Base-by-base conservation (phyloP, 2,113 vertebrate species). In the Scartelaos histophorus region DNA sequence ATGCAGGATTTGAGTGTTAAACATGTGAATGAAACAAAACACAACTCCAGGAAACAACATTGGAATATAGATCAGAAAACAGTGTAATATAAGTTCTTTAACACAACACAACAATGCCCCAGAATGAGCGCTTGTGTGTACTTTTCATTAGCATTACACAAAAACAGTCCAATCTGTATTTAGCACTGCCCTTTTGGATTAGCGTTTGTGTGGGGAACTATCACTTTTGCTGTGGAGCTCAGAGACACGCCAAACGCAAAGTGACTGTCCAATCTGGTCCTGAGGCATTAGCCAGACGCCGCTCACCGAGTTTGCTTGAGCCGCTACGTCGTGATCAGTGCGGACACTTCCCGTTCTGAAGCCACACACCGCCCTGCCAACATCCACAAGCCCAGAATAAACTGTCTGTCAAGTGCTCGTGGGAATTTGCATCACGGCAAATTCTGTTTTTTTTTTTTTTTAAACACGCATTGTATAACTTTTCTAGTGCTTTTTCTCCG, bases 181-280 rank as follows among this genome's bases (percentile, higher is more conserved):
- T 75, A 83, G 82, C 75, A 21, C 81, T 73, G 69, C 70, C 75
- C 70, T 75, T 71, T 76, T 2, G 46, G 17, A 86, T 88, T 84
- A 84, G 69, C 76, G 60, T 69, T 65, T 12, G 17, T 5, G 47
- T 82, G 79, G 77, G 60, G 87, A 78, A 85, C 12, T 56, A 73
- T 78, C 73, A 35, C 56, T 74, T 68, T 35, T 66, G 81, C 69
- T 87, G 79, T 75, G 56, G 21, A 73, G 66, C 67, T 67, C 21
- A 43, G 47, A 46, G 58, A 58, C 71, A 69, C 58, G 29, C 67
- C 7, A 43, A 10, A 43, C 10, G 46, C 68, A 76, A 68, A 79
- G 24, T 43, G 68, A 67, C 70, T 77, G 46, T 69, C 72, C 73
- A 54, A 73, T 85, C 76, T 64, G 29, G 9, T 45, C 46, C 1